These are phyloP conservation scores for Melieria omissa DNA, from an alignment of 2,888 invertebrate species.

Conservation along the genomic window DNA sequence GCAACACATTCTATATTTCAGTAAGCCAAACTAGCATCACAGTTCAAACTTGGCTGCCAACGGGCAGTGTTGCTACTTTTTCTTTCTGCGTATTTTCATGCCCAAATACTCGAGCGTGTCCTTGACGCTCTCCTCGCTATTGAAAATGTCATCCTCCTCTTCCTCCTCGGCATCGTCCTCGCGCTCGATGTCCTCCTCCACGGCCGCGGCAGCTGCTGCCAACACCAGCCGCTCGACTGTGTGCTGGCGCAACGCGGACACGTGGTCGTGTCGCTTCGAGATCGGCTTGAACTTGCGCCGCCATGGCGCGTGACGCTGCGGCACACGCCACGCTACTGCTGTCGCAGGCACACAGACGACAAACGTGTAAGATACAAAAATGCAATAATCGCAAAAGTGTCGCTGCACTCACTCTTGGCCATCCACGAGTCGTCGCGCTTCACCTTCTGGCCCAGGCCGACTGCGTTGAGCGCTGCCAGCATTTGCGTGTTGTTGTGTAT, in stretches of 20 bases:
- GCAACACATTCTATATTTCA: constrained; percentile 25
- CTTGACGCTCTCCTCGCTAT: constrained; percentile 42
- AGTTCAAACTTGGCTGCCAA: neutral
- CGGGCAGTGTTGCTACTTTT: constrained; percentile 24
- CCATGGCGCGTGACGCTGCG: too few relatives aligned
- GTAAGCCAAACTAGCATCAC: neutral
- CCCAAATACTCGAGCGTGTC: constrained; percentile 43
- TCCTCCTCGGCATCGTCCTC: constrained; percentile 48
- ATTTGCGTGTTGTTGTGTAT: constrained; percentile 62
- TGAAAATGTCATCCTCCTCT: constrained; percentile 42
- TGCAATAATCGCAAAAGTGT: neutral
- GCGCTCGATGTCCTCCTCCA: constrained; percentile 42
- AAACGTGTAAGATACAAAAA: neutral
- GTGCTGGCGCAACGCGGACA: neutral
- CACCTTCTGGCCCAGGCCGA: constrained; percentile 60
- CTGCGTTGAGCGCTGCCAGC: constrained; percentile 59
- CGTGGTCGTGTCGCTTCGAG: too few relatives aligned
- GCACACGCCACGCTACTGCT: too few relatives aligned
- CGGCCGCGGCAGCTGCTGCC: constrained; percentile 52
- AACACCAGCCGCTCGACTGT: constrained; percentile 28
- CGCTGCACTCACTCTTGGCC: constrained; percentile 55
- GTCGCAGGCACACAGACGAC: too few relatives aligned
- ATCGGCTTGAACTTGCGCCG: too few relatives aligned
- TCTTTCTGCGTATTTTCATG: constrained; percentile 41
- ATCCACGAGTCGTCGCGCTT: constrained; percentile 66